These are phyloP conservation scores for Lacerta viridis DNA, from an alignment of 2,797 vertebrate species.

Conservation along the genomic window DNA sequence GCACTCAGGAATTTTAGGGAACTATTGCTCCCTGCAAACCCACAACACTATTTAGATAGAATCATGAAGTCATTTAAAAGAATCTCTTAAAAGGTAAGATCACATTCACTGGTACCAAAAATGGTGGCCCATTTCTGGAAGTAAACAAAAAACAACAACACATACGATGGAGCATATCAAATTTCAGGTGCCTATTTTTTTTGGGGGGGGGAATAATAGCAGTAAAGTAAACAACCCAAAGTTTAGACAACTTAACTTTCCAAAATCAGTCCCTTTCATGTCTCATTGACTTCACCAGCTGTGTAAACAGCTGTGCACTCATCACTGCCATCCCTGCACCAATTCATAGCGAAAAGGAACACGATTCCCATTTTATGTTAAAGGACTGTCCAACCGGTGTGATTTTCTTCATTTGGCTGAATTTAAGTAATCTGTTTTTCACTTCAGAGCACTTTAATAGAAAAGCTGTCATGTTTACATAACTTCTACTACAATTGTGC, in stretches of 20 bases:
- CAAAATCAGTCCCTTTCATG: not conserved
- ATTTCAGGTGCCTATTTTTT: not conserved
- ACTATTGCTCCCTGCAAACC: no score
- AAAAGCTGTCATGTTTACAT: constrained; percentile 69
- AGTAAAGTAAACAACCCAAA: not conserved
- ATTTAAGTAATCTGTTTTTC: constrained; percentile 58
- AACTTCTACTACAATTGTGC: constrained; percentile 59
- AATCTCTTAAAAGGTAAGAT: not conserved
- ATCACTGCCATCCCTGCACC: not conserved
- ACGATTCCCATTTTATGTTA: constrained; percentile 35
- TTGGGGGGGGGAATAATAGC: not conserved
- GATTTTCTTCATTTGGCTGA: not conserved
- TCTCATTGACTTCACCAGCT: constrained; percentile 15
- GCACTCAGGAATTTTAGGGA: no score
- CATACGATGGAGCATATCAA: not conserved
- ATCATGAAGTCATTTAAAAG: not conserved
- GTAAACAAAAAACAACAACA: not conserved
- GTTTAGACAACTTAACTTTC: constrained; percentile 28
- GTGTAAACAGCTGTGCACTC: not conserved
- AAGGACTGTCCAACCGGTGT: constrained; percentile 2
- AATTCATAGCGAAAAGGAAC: constrained; percentile 11
- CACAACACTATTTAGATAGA: no score
- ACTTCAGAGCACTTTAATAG: constrained; percentile 67
- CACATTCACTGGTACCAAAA: not conserved
- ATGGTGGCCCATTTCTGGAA: not conserved